Evolutionary conservation across 2,113 vertebrate species (phyloP).

Genomic region (Picathartes gymnocephalus): DNA sequence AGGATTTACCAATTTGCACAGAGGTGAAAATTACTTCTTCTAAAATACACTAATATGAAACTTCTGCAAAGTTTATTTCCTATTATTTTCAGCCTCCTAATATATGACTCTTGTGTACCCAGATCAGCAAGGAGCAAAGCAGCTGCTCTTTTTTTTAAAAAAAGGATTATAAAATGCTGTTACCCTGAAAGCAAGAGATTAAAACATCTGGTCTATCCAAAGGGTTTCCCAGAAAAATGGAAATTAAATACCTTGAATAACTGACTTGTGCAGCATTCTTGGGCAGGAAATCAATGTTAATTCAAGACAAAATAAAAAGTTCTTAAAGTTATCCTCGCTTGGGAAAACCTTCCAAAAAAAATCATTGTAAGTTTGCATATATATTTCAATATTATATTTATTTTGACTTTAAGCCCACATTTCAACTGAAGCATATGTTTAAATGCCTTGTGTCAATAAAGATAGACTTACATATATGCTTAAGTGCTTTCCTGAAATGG

Average conservation of each 20-base stretch:
- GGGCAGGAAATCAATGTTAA: not conserved
- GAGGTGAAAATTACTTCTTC: not conserved
- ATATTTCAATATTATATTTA: not conserved
- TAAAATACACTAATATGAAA: not conserved
- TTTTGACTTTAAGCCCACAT: not conserved
- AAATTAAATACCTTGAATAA: not conserved
- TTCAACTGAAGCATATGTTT: not conserved
- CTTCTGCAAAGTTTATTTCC: not conserved
- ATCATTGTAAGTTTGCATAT: not conserved
- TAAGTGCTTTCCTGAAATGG: not conserved
- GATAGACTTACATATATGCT: not conserved
- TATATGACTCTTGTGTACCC: no score
- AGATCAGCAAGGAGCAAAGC: no score
- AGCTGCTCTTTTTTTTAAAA: not conserved
- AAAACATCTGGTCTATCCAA: not conserved
- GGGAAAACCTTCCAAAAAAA: not conserved
- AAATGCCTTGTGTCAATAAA: not conserved
- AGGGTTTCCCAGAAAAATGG: not conserved
- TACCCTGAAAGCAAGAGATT: not conserved
- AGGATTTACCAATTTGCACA: not conserved
- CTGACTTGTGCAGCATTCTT: not conserved
- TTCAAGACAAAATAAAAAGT: not conserved
- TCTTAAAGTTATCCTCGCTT: not conserved
- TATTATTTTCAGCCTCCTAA: not conserved
- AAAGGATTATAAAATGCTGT: not conserved